Conservation (phyloP, 1,140 invertebrate genomes). For the Aradophagus sp. region DNA sequence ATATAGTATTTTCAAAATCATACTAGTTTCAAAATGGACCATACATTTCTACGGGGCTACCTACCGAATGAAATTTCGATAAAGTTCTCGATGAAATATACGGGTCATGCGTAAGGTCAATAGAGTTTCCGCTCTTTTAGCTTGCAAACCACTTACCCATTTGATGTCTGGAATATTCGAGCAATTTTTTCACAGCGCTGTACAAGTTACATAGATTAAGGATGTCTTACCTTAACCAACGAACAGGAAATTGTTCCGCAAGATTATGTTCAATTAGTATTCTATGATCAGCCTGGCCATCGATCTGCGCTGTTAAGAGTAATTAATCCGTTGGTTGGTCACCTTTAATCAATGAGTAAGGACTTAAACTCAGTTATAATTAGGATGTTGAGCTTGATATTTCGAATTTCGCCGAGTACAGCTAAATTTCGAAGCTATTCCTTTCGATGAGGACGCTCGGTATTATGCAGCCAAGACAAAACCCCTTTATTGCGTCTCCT, state of each 20-base stretch:
- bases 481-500: constrained; percentile 5
- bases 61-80: constrained; percentile 17
- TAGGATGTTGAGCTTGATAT: constrained; percentile 20
- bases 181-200: constrained; percentile 9
- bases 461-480: constrained; percentile 9
- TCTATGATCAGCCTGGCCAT: constrained; percentile 6
- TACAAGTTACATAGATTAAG: constrained; percentile 20
- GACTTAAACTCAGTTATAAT: constrained; percentile 13
- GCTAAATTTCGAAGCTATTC: constrained; percentile 4
- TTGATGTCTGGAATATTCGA: constrained; percentile 29
- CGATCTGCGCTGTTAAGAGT: neutral
- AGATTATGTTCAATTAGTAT: constrained; percentile 13
- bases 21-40: too few relatives aligned
- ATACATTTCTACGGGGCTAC: neutral
- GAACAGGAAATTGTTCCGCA: constrained; percentile 6
- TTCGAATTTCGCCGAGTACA: constrained; percentile 11
- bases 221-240: constrained; percentile 5
- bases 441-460: constrained; percentile 1
- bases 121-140: constrained; percentile 36
- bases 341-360: constrained; percentile 6
- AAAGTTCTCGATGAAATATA: constrained; percentile 31
- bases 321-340: constrained; percentile 3
- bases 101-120: constrained; percentile 27
- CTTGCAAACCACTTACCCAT: constrained; percentile 33
- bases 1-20: too few relatives aligned